Percentiles rank a stretch among this genome's conserved stretches.
Evolutionary conservation across 2,888 invertebrate genomes (phyloP).

Genomic region (Eudemis profundana): DNA sequence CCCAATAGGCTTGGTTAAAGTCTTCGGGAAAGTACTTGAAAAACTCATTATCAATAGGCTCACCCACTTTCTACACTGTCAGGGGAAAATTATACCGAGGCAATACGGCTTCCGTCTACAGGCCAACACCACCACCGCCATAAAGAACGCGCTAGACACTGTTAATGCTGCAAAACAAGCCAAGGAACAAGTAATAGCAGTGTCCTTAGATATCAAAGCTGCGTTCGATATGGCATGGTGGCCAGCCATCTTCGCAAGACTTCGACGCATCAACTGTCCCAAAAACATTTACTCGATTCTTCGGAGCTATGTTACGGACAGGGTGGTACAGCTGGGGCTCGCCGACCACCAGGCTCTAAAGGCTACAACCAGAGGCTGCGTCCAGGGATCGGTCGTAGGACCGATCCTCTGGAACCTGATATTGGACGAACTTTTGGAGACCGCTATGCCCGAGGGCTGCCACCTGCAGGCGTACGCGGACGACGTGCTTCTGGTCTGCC

Average conservation of each 20-base stretch:
- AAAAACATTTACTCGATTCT: constrained; percentile 46
- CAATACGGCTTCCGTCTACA: too few relatives aligned
- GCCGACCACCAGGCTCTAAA: constrained; percentile 39
- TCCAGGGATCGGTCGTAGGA: constrained; percentile 48
- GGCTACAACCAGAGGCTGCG: constrained; percentile 43
- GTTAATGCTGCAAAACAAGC: constrained; percentile 29
- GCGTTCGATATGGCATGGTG: too few relatives aligned
- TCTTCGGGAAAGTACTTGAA: not conserved
- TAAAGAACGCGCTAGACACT: constrained; percentile 22
- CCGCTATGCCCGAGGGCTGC: constrained; percentile 31
- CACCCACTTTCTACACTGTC: not conserved
- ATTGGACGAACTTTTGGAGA: constrained; percentile 46
- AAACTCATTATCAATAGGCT: constrained; percentile 32
- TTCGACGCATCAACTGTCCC: constrained; percentile 44
- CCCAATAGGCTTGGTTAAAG: not conserved
- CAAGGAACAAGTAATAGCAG: not conserved
- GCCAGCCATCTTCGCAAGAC: constrained; percentile 42
- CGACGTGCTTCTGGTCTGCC: too few relatives aligned
- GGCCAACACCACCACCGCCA: too few relatives aligned
- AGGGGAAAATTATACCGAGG: too few relatives aligned
- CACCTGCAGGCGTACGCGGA: too few relatives aligned
- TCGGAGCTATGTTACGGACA: too few relatives aligned
- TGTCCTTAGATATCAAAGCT: constrained; percentile 50
- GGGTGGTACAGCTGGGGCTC: constrained; percentile 39
- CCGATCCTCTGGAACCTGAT: constrained; percentile 50